Base-by-base conservation (phyloP, 1,140 invertebrate genomes). In the Subanguina moxae region DNA sequence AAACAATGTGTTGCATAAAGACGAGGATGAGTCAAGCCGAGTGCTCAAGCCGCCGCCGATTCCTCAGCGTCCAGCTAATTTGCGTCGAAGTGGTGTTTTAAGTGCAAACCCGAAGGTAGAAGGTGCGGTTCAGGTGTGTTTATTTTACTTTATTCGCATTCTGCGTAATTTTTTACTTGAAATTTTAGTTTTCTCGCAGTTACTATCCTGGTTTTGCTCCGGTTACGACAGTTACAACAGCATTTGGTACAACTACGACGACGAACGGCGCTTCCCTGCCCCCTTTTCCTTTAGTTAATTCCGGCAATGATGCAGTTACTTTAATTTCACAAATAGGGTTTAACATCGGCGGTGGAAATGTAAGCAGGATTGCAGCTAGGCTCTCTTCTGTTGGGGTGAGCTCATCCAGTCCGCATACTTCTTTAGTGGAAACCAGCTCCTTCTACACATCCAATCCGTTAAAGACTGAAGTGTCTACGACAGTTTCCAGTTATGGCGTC, bases 41-140 rank as follows among this genome's bases (percentile, higher is more conserved):
- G 32, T 38, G 11, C 11, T 11, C 3, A 11, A 3, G 19, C 71
- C 71, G 1, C 71, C 71, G 1, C 71, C 71, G 8, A 62, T 72
- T 38, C 71, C 71, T 5, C 62, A 72, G 9, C 57, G 62, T 17
- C 71, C 71, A 15, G 38, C 71, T 11, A 19, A 42, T 58, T 68
- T 72, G 59, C 61, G 66, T 28, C 56, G 66, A 13, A 68, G 48
- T 52, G 23, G 48, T 52, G 48, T 25, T 21, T 15, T 52, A 23
- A 30, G 5, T 42, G 42, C 19, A 67, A 67, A 48, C 19, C 63
- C 23, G 23, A 66, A 8, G 46, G 28, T 48, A 15, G 45, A 66
- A 30, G 61, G 38, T 15, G 23, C 67, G 32, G 65, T 67, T 30
- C 65, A 67, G 62, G 65, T 67, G 30, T 32, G 63, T 13, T 30